Base-by-base conservation (phyloP, 2,113 vertebrate genomes). In the Rhea americana region DNA sequence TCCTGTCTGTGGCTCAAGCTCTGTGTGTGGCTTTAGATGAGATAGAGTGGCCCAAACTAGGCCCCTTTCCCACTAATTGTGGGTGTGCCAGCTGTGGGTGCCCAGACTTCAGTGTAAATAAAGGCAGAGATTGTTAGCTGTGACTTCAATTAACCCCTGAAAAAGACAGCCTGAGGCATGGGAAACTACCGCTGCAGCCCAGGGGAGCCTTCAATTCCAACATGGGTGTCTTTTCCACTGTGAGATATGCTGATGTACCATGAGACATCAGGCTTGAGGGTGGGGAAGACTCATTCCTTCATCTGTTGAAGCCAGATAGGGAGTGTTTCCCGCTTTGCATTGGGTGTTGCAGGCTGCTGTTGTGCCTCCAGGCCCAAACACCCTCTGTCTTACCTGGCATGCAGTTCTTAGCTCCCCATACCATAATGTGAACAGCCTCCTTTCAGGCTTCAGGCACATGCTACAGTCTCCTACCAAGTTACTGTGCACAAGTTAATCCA, bases 391-490 rank as follows among this genome's bases (percentile, higher is more conserved):
- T 32, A 5, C 55, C 32, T 17, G 30, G 55, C 28, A 32, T 32
- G 55, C 59, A 62, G n/a, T 35, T 62, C 59, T 14, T 14, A 9
- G 59, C n/a, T 14, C 59, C n/a, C 35, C 13, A 3, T 32, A 16
- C 55, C 30, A 5, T 58, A 30, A 32, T 16, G 55, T 32, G 28
- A 58, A 32, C 16, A 58, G 55, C n/a, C 1, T 0, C 30, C 70
- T 72, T 0, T 0, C 6, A 9, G 25, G 50, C 32, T 61, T 18
- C 0, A 0, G 11, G 2, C 12, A 50, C 2, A 0, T 2, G 28
- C 47, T 74, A 50, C 41, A 0, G 1, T 19, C 65, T 7, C 47
- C 82, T 55, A 66, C 74, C 48, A 13, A 37, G 39, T 9, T 20
- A 6, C 61, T 1, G 0, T 7, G 32, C 4, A 3, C 48, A 13